Evolutionary conservation across 2,797 vertebrate species (phyloP).

Genomic region (Notolabrus celidotus): DNA sequence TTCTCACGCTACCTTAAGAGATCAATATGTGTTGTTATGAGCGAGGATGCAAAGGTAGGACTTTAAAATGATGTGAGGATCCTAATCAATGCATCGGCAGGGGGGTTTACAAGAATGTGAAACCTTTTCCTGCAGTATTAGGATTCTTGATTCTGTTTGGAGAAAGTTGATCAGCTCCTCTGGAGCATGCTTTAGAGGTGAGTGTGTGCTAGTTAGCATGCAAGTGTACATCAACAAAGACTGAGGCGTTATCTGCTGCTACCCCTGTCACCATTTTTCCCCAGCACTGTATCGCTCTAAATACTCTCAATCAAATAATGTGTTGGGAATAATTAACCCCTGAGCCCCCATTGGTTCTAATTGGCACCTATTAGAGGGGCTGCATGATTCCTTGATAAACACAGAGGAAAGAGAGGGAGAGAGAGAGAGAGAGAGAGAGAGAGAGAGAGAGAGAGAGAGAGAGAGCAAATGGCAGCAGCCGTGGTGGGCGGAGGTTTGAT

Average conservation of each 20-base stretch:
- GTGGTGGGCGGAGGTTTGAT: slow-evolving; percentile 83
- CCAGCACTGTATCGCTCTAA: slow-evolving; percentile 77
- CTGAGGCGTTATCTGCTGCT: slow-evolving; percentile 67
- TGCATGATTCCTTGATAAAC: slow-evolving; percentile 86
- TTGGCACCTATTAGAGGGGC: slow-evolving; percentile 87
- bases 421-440: slow-evolving; percentile 41
- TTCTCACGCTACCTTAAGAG: slow-evolving; percentile 56
- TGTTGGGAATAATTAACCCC: slow-evolving; percentile 89
- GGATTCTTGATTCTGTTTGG: background rate
- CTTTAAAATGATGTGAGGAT: slow-evolving; percentile 63
- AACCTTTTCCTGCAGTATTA: background rate
- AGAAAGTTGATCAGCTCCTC: slow-evolving; percentile 8
- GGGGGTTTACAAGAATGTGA: slow-evolving; percentile 3
- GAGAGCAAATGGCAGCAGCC: slow-evolving; percentile 71
- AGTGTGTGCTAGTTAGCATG: background rate
- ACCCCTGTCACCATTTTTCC: slow-evolving; percentile 69
- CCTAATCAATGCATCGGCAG: slow-evolving; percentile 61
- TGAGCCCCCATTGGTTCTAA: slow-evolving; percentile 85
- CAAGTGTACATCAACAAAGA: slow-evolving; percentile 60
- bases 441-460: slow-evolving; percentile 52
- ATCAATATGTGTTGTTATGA: slow-evolving; percentile 16
- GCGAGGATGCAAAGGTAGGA: slow-evolving; percentile 37
- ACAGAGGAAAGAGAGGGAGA: slow-evolving; percentile 70
- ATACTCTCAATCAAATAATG: slow-evolving; percentile 86
- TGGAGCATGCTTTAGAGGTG: background rate